Conservation (phyloP, 2,797 vertebrate species). For the Hemibagrus guttatus region DNA sequence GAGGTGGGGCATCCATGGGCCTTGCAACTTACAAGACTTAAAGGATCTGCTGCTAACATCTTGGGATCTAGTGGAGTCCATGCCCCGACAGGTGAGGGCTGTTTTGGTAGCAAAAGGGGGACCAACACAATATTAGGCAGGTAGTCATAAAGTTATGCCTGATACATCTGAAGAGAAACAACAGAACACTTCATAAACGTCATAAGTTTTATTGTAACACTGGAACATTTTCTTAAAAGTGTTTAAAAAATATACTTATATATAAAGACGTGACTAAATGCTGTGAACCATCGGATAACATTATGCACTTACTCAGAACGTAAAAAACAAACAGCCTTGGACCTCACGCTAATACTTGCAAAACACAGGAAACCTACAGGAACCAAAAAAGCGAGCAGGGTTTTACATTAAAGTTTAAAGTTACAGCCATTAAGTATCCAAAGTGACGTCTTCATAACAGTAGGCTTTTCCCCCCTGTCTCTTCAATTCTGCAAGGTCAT, state of each 20-base stretch:
- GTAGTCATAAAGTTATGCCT: too few relatives aligned
- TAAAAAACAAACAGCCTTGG: constrained; percentile 28
- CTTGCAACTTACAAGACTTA: too few relatives aligned
- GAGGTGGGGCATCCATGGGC: too few relatives aligned
- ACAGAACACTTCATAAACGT: constrained; percentile 23
- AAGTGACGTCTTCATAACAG: neutral
- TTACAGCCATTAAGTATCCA: constrained; percentile 26
- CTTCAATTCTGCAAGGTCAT: constrained; percentile 10
- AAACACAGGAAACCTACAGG: constrained; percentile 30
- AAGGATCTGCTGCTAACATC: too few relatives aligned
- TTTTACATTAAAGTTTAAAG: neutral
- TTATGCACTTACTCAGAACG: constrained; percentile 38
- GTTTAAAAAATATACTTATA: constrained; percentile 74
- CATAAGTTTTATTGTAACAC: constrained; percentile 39
- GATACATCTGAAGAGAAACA: neutral
- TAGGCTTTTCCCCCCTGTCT: neutral
- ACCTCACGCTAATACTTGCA: constrained; percentile 27
- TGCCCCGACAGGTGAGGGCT: too few relatives aligned
- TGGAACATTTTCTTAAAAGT: constrained; percentile 75
- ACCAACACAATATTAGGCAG: too few relatives aligned
- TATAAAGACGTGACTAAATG: constrained; percentile 69
- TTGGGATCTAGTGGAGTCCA: too few relatives aligned
- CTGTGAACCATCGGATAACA: constrained; percentile 58
- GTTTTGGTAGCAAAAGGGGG: too few relatives aligned
- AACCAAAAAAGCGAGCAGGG: constrained; percentile 33